Evolutionary conservation across 2,113 vertebrate genomes (phyloP).

Genomic region (Riparia riparia): DNA sequence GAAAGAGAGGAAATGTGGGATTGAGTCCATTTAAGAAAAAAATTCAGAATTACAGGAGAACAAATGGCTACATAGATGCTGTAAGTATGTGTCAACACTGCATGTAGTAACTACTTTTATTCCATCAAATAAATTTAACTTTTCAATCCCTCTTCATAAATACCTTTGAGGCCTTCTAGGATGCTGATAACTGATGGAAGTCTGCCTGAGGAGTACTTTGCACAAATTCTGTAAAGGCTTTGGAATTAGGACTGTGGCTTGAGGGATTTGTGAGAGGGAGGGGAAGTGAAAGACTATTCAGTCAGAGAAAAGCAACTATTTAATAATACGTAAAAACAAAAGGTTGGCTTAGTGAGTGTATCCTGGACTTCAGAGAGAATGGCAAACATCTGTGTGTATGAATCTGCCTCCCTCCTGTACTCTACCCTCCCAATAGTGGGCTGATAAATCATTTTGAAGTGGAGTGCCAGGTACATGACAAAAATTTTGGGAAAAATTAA

Average conservation of each 20-base stretch:
- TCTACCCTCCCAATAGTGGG: neutral
- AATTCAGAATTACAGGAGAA: neutral
- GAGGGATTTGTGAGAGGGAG: neutral
- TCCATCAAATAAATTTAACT: neutral
- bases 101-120: neutral
- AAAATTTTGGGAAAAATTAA: slow-evolving; percentile 33
- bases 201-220: neutral
- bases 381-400: neutral
- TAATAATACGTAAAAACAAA: neutral
- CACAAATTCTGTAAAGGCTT: neutral
- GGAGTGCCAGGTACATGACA: slow-evolving; percentile 19
- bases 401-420: neutral
- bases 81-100: neutral
- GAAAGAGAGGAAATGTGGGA: neutral
- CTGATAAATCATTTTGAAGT: slow-evolving; percentile 9
- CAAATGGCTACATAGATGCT: neutral
- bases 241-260: neutral
- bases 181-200: neutral
- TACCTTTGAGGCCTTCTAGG: neutral
- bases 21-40: neutral
- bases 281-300: neutral
- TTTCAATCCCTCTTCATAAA: neutral
- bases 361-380: neutral
- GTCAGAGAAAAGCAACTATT: neutral
- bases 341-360: neutral